Evolutionary conservation across 2,888 invertebrate species (phyloP).

Genomic region (Mythimna vitellina): DNA sequence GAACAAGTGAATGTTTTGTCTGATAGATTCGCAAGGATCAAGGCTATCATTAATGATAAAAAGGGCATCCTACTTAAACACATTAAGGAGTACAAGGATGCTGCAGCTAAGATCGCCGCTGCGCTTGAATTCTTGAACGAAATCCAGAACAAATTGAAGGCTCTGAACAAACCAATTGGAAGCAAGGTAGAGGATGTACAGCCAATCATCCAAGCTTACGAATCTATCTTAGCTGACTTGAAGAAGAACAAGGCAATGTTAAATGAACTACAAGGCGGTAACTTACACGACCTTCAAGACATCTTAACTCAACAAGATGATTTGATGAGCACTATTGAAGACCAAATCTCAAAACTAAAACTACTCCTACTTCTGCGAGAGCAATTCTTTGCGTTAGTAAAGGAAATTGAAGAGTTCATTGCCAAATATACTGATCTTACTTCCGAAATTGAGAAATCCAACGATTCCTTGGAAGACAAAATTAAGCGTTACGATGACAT

Average conservation of each 20-base stretch:
- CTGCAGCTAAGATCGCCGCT: constrained; percentile 94
- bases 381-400: constrained; percentile 96
- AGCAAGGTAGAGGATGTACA: constrained; percentile 97
- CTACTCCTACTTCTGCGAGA: constrained; percentile 95
- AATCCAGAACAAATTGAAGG: constrained; percentile 95
- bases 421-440: constrained; percentile 96
- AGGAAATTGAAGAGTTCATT: constrained; percentile 96
- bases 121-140: constrained; percentile 94
- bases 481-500: constrained; percentile 96
- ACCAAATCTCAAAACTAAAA: constrained; percentile 95
- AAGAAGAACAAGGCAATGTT: constrained; percentile 95
- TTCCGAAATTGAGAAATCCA: constrained; percentile 95
- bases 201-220: constrained; percentile 94
- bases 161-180: constrained; percentile 96
- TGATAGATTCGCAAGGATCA: constrained; percentile 94
- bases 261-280: constrained; percentile 94
- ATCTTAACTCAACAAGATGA: constrained; percentile 96
- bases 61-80: constrained; percentile 93
- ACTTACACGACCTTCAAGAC: constrained; percentile 94
- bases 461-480: constrained; percentile 95
- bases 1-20: constrained; percentile 95
- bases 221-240: constrained; percentile 94
- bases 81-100: constrained; percentile 95
- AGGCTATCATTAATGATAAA: constrained; percentile 94
- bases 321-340: constrained; percentile 95